phyloP scores from a whole-genome alignment of 1,140 invertebrate genomes.

The Euglossa dilemma region DNA sequence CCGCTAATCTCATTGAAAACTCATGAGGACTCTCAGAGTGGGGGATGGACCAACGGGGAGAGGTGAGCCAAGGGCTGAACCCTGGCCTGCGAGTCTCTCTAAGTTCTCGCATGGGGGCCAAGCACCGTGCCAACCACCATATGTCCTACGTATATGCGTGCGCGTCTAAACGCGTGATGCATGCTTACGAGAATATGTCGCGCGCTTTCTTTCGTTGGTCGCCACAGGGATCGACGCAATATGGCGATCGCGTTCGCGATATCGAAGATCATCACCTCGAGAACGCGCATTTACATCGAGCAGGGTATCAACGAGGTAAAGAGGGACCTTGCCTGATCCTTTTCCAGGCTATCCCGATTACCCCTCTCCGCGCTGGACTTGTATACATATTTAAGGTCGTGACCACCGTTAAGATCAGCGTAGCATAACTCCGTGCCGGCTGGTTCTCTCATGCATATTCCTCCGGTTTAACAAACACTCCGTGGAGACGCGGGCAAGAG shows the following conservation, averaged over 20 bases:
- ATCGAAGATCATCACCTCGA: background rate
- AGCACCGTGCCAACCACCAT: constrained; percentile 80
- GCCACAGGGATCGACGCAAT: background rate
- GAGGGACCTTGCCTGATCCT: background rate
- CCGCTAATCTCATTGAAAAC: constrained; percentile 83
- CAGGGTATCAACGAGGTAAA: too few species aligned
- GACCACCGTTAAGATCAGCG: constrained; percentile 77
- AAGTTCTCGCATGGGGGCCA: constrained; percentile 73
- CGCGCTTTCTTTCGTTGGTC: constrained; percentile 33
- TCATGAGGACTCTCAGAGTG: constrained; percentile 80
- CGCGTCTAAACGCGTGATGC: constrained; percentile 51
- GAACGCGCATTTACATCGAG: background rate
- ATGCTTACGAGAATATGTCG: constrained; percentile 59
- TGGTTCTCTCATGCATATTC: constrained; percentile 80
- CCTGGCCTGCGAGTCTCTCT: constrained; percentile 59
- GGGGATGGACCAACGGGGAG: constrained; percentile 52
- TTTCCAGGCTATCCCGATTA: constrained; percentile 37
- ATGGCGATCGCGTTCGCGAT: background rate
- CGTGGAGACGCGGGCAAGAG: constrained; percentile 48
- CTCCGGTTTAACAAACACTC: constrained; percentile 70
- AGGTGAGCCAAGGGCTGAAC: constrained; percentile 58
- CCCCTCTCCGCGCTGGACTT: constrained; percentile 27
- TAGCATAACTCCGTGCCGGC: constrained; percentile 73
- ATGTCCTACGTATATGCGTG: constrained; percentile 80
- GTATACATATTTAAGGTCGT: constrained; percentile 72